Evolutionary conservation across 2,113 vertebrate species (phyloP), one percentile per base, ranked within the genome.

Genomic region (Camelus bactrianus): DNA sequence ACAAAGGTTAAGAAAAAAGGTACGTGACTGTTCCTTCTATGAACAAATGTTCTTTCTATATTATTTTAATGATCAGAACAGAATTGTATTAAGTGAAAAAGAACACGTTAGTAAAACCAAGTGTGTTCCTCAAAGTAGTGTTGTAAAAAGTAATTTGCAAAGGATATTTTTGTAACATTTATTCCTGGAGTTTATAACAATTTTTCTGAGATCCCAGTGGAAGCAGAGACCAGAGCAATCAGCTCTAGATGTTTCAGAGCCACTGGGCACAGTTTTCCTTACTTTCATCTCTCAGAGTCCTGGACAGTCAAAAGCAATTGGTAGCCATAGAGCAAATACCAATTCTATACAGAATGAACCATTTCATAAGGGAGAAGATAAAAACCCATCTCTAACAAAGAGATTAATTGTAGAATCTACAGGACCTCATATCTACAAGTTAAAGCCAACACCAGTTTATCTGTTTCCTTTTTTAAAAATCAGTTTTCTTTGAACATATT

Each of bases 101-200:
- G 20, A 89, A 79, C 19, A 26, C 42, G 8, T 62, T 54, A 65
- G 9, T 58, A 85, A 4, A 42, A 42, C 38, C 38, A 42, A 42
- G 38, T 42, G 38, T 42, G 38, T 42, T 42, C 38, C 38, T 42
- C 38, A 42, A 42, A 42, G 38, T 42, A 42, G 38, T 5, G 38
- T 42, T 42, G 38, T 4, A 42, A 76, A 94, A 92, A 93, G 46
- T 54, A 95, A 86, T 81, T 91, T 93, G 81, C 81, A 94, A 94
- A 69, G 56, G 48, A 70, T 4, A 56, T 54, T 75, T 92, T 91
- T 42, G 48, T 73, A 62, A 50, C 17, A 48, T 83, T 82, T 73
- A 77, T 35, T 30, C 0, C 32, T 69, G 2, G 15, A 30, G 22
- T 88, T 95, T 82, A 14, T 65, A 73, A 24, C 12, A 72, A 81